Conservation (phyloP, 2,113 vertebrate species). For the Solea senegalensis region DNA sequence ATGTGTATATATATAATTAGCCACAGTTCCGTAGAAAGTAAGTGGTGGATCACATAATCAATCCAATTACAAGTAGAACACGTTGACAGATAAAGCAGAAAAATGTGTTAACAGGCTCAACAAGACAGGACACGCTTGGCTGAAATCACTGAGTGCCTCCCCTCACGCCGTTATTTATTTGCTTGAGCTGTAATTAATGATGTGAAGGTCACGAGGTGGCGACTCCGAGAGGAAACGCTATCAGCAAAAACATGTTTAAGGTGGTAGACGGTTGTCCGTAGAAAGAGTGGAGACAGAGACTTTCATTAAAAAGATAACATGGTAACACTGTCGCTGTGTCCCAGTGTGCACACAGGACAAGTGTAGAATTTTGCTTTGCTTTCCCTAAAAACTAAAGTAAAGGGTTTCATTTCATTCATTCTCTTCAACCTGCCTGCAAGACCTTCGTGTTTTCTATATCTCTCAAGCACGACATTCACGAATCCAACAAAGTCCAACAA, state of each 20-base stretch:
- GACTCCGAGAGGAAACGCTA: constrained; percentile 45
- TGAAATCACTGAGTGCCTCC: constrained; percentile 33
- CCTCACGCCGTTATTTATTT: constrained; percentile 59
- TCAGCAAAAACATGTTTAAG: constrained; percentile 56
- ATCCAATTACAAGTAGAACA: neutral
- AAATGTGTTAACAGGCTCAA: constrained; percentile 35
- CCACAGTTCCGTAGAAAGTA: neutral
- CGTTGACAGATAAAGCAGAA: constrained; percentile 28
- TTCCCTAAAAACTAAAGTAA: neutral
- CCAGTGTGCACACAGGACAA: neutral
- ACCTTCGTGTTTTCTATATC: neutral
- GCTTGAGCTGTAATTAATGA: constrained; percentile 61
- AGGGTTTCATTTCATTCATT: neutral
- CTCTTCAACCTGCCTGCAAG: neutral
- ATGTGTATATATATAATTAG: neutral
- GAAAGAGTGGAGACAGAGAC: constrained; percentile 4
- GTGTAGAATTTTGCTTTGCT: neutral
- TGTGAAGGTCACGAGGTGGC: constrained; percentile 31
- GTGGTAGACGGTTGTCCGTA: constrained; percentile 32
- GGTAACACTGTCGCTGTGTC: neutral
- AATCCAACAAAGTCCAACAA: neutral
- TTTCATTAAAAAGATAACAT: constrained; percentile 17
- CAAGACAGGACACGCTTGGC: constrained; percentile 41
- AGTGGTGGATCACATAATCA: constrained; percentile 9
- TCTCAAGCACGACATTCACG: neutral